These are phyloP conservation scores for Neomorphus geoffroyi DNA, from an alignment of 2,797 vertebrate genomes.

Conservation along the genomic window DNA sequence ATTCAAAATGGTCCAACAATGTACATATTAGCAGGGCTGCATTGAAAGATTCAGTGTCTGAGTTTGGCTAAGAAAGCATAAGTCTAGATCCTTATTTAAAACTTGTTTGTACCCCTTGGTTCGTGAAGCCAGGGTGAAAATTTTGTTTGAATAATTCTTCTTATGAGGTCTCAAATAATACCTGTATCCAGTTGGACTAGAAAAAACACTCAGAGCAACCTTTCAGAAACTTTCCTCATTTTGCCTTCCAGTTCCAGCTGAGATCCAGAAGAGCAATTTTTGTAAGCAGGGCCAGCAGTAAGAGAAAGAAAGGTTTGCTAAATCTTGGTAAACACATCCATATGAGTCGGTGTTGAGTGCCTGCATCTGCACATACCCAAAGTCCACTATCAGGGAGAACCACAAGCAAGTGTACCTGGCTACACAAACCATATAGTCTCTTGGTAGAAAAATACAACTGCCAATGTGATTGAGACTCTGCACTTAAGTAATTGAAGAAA, in stretches of 20 bases:
- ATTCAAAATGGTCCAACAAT: neutral
- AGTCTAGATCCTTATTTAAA: neutral
- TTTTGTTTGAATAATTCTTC: conserved; percentile 47
- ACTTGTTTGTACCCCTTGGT: neutral
- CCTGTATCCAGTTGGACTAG: conserved; percentile 41
- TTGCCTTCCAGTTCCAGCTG: conserved; percentile 34
- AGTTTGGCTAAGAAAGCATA: neutral
- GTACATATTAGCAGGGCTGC: neutral
- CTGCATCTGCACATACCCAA: neutral
- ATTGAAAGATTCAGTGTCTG: conserved; percentile 45
- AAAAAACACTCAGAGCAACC: neutral
- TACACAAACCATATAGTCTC: neutral
- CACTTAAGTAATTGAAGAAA: conserved; percentile 46
- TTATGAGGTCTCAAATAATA: conserved; percentile 46
- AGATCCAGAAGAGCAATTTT: conserved; percentile 28
- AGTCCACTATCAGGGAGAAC: neutral
- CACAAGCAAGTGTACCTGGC: conserved; percentile 38
- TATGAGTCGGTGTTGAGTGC: neutral
- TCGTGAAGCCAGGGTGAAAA: conserved; percentile 11
- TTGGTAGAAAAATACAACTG: neutral
- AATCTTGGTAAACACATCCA: neutral
- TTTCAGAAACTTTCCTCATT: conserved; percentile 10
- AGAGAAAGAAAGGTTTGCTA: conserved; percentile 47
- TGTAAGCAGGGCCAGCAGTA: conserved; percentile 14
- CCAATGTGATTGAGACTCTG: conserved; percentile 6